Evolutionary conservation across 1,140 invertebrate species (phyloP), one percentile per base, ranked within the genome.

Genomic region (Halyomorpha halys): DNA sequence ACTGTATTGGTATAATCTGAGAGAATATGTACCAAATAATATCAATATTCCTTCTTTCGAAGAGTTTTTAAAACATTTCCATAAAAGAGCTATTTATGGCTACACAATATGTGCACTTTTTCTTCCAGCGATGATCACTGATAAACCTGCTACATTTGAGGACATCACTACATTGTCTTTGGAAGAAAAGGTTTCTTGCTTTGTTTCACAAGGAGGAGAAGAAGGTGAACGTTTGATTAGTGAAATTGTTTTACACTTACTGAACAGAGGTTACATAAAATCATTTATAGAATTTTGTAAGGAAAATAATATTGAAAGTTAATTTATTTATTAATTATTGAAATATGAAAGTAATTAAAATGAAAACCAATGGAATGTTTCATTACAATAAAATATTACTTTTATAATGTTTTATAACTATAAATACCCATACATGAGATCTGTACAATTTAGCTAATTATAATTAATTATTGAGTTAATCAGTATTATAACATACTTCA

Each of bases 81-180:
- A 63, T 14, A 45, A 16, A 27, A 66, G 65, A 23, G 71, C 68
- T 0, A 44, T 77, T 1, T 73, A 74, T 34, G 75, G 74, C 6
- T 77, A 70, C 53, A 6, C 70, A 0, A 68, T 73, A 5, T 67
- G 71, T 3, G 54, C 66, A 0, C 76, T 72, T 59, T 79, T 73
- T 45, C 23, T 74, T 25, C 62, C 70, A 0, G 18, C 67, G 0
- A 63, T 74, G 69, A 44, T 70, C 30, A 15, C 62, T n/a, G 53
- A 64, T 6, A 34, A 27, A 18, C 47, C 47, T 9, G 47, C 5
- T n/a, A 18, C 9, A 13, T 8, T 18, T 9, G 9, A 51, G 18
- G 9, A 13, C 13, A 13, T 51, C 6, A 13, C 6, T 18, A 51
- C 13, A 6, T 6, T 51, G 6, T 18, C 47, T 8, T 8, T 6